Percentiles rank a stretch among this genome's conserved stretches.
Conservation (phyloP, 2,888 invertebrate species). For the Metalampra italica region DNA sequence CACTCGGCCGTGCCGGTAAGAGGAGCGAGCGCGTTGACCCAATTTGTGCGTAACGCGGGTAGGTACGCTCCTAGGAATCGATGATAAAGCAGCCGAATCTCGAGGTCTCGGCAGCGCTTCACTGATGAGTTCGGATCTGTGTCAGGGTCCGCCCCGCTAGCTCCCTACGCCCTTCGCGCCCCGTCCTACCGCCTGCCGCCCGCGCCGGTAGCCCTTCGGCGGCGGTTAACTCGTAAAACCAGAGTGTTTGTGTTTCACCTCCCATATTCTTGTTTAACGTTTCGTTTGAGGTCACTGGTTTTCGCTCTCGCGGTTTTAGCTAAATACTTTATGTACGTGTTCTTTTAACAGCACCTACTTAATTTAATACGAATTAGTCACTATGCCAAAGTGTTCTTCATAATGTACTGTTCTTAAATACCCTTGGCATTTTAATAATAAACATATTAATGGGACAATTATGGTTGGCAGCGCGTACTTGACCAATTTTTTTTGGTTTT, state of each 20-base stretch:
- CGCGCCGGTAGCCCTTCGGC: slow-evolving; percentile 47
- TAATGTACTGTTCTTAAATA: slow-evolving; percentile 8
- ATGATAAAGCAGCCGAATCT: slow-evolving; percentile 71
- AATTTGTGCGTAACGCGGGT: slow-evolving; percentile 64
- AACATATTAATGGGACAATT: slow-evolving; percentile 26
- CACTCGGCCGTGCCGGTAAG: slow-evolving; percentile 28
- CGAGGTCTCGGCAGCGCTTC: slow-evolving; percentile 62
- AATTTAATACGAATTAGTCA: too few species aligned
- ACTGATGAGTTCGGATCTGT: slow-evolving; percentile 73
- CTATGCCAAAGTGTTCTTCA: too few species aligned
- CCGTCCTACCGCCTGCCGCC: slow-evolving; percentile 23
- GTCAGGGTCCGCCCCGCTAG: slow-evolving; percentile 70
- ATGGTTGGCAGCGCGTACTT: slow-evolving; percentile 26
- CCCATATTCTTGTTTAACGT: slow-evolving; percentile 52
- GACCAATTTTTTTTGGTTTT: slow-evolving; percentile 28
- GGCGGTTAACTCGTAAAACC: slow-evolving; percentile 64
- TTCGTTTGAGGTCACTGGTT: slow-evolving; percentile 44
- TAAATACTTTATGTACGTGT: not conserved
- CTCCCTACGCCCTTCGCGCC: slow-evolving; percentile 58
- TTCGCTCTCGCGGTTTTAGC: slow-evolving; percentile 20
- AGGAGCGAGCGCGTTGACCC: slow-evolving; percentile 63
- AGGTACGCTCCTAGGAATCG: slow-evolving; percentile 61
- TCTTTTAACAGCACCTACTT: too few species aligned
- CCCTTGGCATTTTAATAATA: slow-evolving; percentile 20
- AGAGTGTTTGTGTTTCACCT: slow-evolving; percentile 61